A percentile compares a stretch with the other conserved stretches of the same genome.
Conservation (phyloP, 2,888 invertebrate genomes). For the Spodoptera exigua region DNA sequence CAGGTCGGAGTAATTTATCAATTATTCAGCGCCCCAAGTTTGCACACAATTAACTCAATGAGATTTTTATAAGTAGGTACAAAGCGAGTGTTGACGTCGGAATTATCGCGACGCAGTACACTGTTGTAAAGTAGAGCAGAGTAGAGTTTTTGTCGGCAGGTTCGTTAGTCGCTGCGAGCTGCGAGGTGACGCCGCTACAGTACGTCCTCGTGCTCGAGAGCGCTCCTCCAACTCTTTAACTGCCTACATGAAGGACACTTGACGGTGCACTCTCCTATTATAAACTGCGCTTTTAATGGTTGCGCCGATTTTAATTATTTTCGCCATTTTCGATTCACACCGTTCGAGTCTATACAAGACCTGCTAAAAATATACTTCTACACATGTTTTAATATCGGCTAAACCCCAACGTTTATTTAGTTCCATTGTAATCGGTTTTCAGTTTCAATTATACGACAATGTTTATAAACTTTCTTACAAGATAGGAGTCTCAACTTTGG, state of each 20-base stretch:
- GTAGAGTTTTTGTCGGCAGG: conserved; percentile 83
- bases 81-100: conserved; percentile 63
- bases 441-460: background rate
- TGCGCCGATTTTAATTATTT: conserved; percentile 87
- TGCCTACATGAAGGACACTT: conserved; percentile 88
- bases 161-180: conserved; percentile 84
- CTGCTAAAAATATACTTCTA: conserved; percentile 18
- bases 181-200: conserved; percentile 85
- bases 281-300: conserved; percentile 89
- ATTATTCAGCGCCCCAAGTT: conserved; percentile 55
- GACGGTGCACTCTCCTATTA: conserved; percentile 87
- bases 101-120: conserved; percentile 65
- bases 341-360: conserved; percentile 46
- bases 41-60: conserved; percentile 66
- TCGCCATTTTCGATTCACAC: conserved; percentile 75
- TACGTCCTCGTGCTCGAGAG: conserved; percentile 85
- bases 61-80: conserved; percentile 67
- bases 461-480: conserved; percentile 13
- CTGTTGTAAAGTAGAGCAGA: conserved; percentile 61
- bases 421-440: background rate
- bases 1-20: conserved; percentile 49
- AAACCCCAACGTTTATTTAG: conserved; percentile 22
- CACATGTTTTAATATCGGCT: conserved; percentile 18
- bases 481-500: conserved; percentile 9
- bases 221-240: conserved; percentile 88